Base-by-base conservation (phyloP, 2,113 vertebrate genomes). In the Albula glossodonta region DNA sequence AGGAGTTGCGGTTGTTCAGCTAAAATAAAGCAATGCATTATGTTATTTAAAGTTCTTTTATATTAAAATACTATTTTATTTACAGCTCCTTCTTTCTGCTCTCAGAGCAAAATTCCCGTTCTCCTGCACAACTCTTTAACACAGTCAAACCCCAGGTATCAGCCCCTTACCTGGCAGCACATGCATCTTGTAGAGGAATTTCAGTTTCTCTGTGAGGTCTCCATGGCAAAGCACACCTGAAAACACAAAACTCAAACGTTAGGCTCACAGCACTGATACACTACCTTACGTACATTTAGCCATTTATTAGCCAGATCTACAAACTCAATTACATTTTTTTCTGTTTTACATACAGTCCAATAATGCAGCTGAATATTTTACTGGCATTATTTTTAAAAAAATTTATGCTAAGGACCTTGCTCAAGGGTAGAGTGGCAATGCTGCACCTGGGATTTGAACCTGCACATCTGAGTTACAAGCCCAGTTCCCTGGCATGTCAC, bases 161-260 rank as follows among this genome's bases (percentile, higher is more conserved):
- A 13, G 50, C 82, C 82, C 93, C 96, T 95, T 90, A 99, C 98
- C 98, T 51, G 98, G 97, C 86, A 99, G 89, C 78, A 99, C 94
- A 0, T 99, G 98, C 96, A 99, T 97, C 94, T 96, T 99, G 90
- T 99, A 99, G 52, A 99, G 94, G 0, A 99, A 95, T 87, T 97
- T 99, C 90, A 99, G 95, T 86, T 98, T 99, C 92, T 99, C 98
- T 0, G 96, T 97, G 85, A 99, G 97, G 89, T 99, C 98, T 15
- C 97, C 96, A 0, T 99, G 97, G 89, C 95, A 99, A 0, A 98
- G 94, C 1, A 97, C 95, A 92, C 97, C 98, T 99, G 87, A 5
- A 90, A 66, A 91, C 82, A 86, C 78, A 83, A 12, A 6, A 81
- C 25, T 7, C 41, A 2, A 17, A 12, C 2, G 78, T 81, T 12